These are phyloP conservation scores for Actinemys pallida DNA, from an alignment of 2,113 vertebrate species.

Conservation along the genomic window DNA sequence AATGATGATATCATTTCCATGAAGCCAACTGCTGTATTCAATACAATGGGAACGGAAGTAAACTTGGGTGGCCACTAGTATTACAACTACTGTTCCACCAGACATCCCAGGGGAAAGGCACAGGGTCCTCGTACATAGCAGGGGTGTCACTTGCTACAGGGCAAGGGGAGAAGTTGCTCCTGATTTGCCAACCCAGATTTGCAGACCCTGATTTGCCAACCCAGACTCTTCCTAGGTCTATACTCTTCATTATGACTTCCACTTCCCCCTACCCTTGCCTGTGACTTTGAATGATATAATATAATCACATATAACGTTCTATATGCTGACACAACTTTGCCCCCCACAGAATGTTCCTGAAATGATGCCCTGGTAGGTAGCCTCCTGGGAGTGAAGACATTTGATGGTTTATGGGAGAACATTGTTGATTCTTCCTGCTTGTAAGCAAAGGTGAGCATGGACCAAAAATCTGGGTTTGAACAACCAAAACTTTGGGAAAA, in stretches of 20 bases:
- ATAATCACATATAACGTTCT: not conserved
- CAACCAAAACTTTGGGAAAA: not conserved
- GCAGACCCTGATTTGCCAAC: not conserved
- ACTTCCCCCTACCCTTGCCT: not conserved
- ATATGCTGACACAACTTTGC: not conserved
- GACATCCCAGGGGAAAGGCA: not conserved
- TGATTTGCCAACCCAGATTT: not conserved
- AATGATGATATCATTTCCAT: not conserved
- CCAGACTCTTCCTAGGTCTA: not conserved
- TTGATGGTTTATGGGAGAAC: not conserved
- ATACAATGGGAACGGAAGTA: not conserved
- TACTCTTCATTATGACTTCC: not conserved
- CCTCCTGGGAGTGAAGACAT: not conserved
- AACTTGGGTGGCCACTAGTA: not conserved
- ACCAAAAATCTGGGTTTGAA: not conserved
- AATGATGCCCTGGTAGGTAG: not conserved
- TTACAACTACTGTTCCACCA: not conserved
- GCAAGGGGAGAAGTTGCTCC: not conserved
- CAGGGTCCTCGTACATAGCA: not conserved
- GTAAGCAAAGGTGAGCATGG: not conserved
- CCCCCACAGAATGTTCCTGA: not conserved
- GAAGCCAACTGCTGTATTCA: not conserved
- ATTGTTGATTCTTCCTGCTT: not conserved
- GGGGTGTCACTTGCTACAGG: not conserved
- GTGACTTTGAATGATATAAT: not conserved